Evolutionary conservation across 2,888 invertebrate genomes (phyloP), one percentile per base, ranked within the genome.

Genomic region (Zaprionus lineosus): DNA sequence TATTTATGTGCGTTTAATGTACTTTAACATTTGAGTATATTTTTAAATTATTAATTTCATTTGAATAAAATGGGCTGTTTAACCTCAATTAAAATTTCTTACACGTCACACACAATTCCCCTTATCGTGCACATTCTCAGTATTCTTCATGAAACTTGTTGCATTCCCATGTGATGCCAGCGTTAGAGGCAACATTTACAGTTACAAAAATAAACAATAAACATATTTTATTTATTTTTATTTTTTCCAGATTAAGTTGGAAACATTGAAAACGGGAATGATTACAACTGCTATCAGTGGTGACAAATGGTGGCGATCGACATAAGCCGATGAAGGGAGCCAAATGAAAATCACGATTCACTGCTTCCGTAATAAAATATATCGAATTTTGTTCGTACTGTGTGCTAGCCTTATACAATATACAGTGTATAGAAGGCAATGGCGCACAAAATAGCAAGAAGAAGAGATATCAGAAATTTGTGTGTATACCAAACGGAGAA

Each of bases 321-420:
- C 4, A 8, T 36, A 51, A 43, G 34, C 39, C 29, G 33, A 33
- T 28, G 33, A 41, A 11, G 29, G 28, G 33, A 65, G 64, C 47
- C 59, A 59, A 63, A 58, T 39, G 28, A 53, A 70, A 63, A 63
- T 15, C 34, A 53, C 60, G 73, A 73, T 79, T 83, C 81, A 73
- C 50, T 47, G 64, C 43, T 79, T 79, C 64, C 70, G 73, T 59
- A 69, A 64, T 64, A 55, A 55, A 7, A 41, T 43, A 14, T 40
- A 40, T 40, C 18, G 31, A 40, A 50, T 59, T 46, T 41, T 31
- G 31, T 51, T 15, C 12, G 26, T 33, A 34, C 15, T 36, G 33
- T 21, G 44, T 12, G 4, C 33, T 50, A 48, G 34, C 41, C 47
- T 52, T 53, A 15, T 29, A 57, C 24, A 34, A 8, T 33, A n/a